phyloP scores from a whole-genome alignment of 2,797 vertebrate genomes.

The Bufotes viridis region DNA sequence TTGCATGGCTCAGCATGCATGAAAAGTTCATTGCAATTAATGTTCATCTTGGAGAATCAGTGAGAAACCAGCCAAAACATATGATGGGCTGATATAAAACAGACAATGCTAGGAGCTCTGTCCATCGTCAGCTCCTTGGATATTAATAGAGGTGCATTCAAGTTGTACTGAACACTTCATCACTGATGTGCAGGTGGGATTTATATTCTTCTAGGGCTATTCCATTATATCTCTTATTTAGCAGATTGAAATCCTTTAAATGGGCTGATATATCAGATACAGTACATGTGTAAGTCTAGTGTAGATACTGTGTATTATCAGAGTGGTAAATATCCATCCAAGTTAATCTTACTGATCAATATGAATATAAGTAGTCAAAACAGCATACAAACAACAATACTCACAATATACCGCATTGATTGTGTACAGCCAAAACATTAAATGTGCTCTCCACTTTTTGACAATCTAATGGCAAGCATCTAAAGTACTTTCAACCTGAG shows the following conservation, averaged over 20 bases:
- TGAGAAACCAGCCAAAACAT: not conserved
- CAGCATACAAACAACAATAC: not conserved
- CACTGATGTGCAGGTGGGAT: slow-evolving; percentile 10
- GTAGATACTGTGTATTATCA: not conserved
- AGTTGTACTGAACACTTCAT: not conserved
- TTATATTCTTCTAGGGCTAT: not conserved
- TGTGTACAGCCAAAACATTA: not conserved
- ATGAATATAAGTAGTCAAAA: not conserved
- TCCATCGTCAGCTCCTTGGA: not conserved
- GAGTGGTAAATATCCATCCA: not conserved
- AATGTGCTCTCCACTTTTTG: not conserved
- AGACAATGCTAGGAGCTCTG: not conserved
- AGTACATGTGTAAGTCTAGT: not conserved
- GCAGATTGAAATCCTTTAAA: not conserved
- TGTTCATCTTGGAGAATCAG: not conserved
- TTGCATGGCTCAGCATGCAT: not conserved
- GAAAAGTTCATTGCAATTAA: slow-evolving; percentile 4
- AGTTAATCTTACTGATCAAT: not conserved
- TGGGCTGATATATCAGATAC: not conserved
- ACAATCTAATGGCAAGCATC: not conserved
- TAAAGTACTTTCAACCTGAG: slow-evolving; percentile 29
- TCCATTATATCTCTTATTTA: not conserved
- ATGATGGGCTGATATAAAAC: not conserved
- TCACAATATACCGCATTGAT: not conserved
- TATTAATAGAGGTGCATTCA: slow-evolving; percentile 2